Evolutionary conservation across 2,888 invertebrate genomes (phyloP), one percentile per base, ranked within the genome.

Genomic region (Sarcophaga carnaria): DNA sequence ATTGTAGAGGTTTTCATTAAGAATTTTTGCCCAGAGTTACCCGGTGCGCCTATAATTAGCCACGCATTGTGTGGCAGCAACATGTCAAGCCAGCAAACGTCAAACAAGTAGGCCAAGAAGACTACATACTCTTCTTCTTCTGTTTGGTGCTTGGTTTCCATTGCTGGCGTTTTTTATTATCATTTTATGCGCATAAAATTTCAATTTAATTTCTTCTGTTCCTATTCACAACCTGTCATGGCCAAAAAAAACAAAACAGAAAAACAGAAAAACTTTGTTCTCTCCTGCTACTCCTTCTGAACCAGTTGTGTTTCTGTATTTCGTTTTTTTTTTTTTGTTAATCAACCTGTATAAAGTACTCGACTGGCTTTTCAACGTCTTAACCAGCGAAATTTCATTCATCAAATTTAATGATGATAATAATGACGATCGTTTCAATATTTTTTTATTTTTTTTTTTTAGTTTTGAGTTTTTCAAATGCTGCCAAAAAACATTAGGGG

Each of bases 31-130:
- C 47, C 37, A 37, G 63, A 37, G 63, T 45, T 47, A 22, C 45
- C 20, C 76, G 67, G 85, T 86, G 88, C 88, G 88, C 88, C 86
- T 88, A 88, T 89, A 89, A 89, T 89, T 89, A 89, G 87, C 85
- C 83, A 86, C 89, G 81, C 74, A 88, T 84, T 88, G 87, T 88
- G 89, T 89, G 88, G 89, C 85, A 87, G 88, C 85, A 84, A 82
- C 89, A 88, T 89, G 86, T 88, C 88, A 89, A 89, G 79, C 37
- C 66, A 70, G 47, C 60, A 66, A 85, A 63, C 67, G 72, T 64
- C 79, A 64, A 71, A 64, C 78, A 85, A 85, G 80, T 85, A 80
- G 84, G 80, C 76, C 80, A 77, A 72, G 37, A 76, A 80, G 71
- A 80, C 8, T 37, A 2, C 10, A 3, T 22, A 22, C 22, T 22